phyloP scores from a whole-genome alignment of 2,888 invertebrate genomes.

The Trisateles emortualis region DNA sequence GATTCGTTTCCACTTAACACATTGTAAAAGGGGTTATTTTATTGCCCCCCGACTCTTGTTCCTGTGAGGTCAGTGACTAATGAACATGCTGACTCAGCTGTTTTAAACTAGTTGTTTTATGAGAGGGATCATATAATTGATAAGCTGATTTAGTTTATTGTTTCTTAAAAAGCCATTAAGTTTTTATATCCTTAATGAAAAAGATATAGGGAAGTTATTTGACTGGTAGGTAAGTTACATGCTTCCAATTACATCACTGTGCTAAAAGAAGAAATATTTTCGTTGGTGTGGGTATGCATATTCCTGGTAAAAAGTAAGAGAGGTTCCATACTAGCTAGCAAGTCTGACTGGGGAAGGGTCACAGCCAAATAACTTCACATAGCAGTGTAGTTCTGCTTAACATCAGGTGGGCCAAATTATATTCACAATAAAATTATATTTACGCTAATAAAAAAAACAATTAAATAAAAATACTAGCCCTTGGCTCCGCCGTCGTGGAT shows the following conservation, averaged over 20 bases:
- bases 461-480: too few relatives aligned
- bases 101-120: constrained; percentile 70
- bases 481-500: too few relatives aligned
- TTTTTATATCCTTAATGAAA: constrained; percentile 21
- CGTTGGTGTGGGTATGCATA: too few relatives aligned
- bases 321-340: too few relatives aligned
- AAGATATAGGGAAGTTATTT: neutral
- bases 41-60: constrained; percentile 75
- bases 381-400: too few relatives aligned
- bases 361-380: too few relatives aligned
- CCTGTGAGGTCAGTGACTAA: constrained; percentile 80
- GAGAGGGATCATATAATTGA: constrained; percentile 56
- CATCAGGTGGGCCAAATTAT: too few relatives aligned
- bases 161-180: constrained; percentile 32
- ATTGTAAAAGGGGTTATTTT: constrained; percentile 83
- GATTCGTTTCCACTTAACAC: constrained; percentile 85
- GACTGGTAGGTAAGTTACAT: too few relatives aligned
- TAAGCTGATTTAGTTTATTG: constrained; percentile 38
- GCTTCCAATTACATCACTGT: constrained; percentile 6
- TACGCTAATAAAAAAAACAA: too few relatives aligned
- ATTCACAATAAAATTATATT: too few relatives aligned
- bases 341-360: too few relatives aligned
- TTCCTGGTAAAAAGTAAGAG: too few relatives aligned
- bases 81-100: constrained; percentile 76
- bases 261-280: neutral